These are phyloP conservation scores for Marasmarcha lunaedactyla DNA, from an alignment of 2,888 invertebrate species.

Conservation along the genomic window DNA sequence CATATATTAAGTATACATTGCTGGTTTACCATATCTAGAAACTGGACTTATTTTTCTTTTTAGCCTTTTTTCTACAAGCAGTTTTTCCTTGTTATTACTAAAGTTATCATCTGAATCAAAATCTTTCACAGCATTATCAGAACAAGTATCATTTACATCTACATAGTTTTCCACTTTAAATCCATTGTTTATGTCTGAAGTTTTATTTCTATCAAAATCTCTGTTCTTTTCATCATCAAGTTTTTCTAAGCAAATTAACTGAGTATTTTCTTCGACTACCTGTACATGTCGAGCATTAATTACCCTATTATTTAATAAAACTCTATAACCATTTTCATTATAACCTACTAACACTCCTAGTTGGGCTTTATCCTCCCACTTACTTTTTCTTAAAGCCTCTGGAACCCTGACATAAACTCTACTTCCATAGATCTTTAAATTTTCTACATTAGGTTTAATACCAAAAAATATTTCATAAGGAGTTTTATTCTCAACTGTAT, in stretches of 20 bases:
- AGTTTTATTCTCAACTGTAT: constrained; percentile 21
- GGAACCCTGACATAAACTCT: constrained; percentile 22
- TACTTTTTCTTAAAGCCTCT: constrained; percentile 19
- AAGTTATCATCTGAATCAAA: constrained; percentile 4
- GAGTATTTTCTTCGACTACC: constrained; percentile 10
- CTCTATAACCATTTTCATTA: constrained; percentile 20
- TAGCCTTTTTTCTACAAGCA: constrained; percentile 10
- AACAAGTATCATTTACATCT: constrained; percentile 4
- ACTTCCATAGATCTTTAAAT: constrained; percentile 22
- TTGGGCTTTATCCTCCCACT: constrained; percentile 22
- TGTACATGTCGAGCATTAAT: constrained; percentile 19
- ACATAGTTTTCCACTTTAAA: constrained; percentile 10
- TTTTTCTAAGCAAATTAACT: too few species aligned
- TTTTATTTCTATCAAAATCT: neutral
- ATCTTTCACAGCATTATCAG: constrained; percentile 6
- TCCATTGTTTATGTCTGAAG: neutral
- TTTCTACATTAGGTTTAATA: constrained; percentile 17
- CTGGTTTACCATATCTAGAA: constrained; percentile 14
- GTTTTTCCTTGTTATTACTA: constrained; percentile 10
- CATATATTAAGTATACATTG: too few species aligned
- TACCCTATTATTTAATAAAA: constrained; percentile 19
- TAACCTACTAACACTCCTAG: constrained; percentile 20
- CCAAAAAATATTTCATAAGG: constrained; percentile 20
- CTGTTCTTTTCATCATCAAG: neutral
- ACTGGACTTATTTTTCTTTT: constrained; percentile 12